Conservation (phyloP, 2,888 invertebrate genomes). For the Magallana nippona region DNA sequence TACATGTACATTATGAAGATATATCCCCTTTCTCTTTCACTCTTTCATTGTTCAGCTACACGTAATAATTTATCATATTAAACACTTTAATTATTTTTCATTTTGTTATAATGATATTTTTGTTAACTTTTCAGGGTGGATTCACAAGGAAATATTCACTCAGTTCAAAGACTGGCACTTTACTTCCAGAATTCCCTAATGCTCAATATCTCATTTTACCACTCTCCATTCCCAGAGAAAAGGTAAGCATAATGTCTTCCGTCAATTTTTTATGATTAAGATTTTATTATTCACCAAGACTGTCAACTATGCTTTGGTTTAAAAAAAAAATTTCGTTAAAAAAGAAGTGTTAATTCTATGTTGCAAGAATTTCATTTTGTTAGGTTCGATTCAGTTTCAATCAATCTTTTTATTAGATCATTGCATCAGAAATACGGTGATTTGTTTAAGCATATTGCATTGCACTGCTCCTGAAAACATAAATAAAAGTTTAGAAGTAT, state of each 20-base stretch:
- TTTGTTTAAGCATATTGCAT: neutral
- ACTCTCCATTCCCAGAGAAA: slow-evolving; percentile 69
- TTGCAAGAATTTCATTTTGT: neutral
- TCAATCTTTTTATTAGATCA: neutral
- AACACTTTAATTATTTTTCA: no score
- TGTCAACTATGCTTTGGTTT: no score
- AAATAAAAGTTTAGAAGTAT: slow-evolving; percentile 9
- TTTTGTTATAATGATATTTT: neutral
- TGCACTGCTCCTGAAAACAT: neutral
- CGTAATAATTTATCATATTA: no score
- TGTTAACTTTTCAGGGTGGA: slow-evolving; percentile 68
- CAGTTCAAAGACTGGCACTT: slow-evolving; percentile 78
- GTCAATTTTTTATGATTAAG: neutral
- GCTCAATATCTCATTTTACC: slow-evolving; percentile 75
- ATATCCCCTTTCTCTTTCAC: no score
- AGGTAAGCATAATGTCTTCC: slow-evolving; percentile 65
- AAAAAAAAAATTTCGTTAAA: no score
- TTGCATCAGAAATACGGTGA: neutral
- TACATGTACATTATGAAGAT: no score
- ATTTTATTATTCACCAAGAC: no score
- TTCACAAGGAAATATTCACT: slow-evolving; percentile 78
- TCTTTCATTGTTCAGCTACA: no score
- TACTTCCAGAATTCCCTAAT: slow-evolving; percentile 78
- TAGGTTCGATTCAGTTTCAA: neutral
- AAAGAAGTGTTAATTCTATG: no score